Base-by-base conservation (phyloP, 2,888 invertebrate species). In the Drosophila conformis region DNA sequence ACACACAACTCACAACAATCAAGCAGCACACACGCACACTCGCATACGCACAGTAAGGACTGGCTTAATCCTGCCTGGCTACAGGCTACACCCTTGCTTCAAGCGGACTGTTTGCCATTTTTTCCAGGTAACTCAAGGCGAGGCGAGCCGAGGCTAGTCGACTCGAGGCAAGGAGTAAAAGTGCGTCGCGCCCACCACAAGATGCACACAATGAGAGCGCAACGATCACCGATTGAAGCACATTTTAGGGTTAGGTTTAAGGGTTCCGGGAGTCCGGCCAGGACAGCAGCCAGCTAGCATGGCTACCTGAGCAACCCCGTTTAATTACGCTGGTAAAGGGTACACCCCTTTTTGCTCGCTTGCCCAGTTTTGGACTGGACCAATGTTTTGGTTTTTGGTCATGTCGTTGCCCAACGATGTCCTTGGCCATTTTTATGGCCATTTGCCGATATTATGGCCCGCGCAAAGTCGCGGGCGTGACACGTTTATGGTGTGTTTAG, bases 271-370 rank as follows among this genome's bases (percentile, higher is more conserved):
- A 51, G 49, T 25, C 7, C 53, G 4, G 25, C 0, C 48, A 15
- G 13, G 21, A 27, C 11, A 10, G 53, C 27, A 54, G 18, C 18
- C 21, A 46, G 21, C 42, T 13, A 21, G 21, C 13, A 0, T 21
- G 46, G 46, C 52, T 72, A 69, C 66, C 63, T 68, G 70, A 4
- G 27, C 65, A 56, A 56, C 80, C 84, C 82, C 87, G 76, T 85
- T 91, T 91, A 91, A 91, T 91, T 90, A 87, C 78, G 69, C 82
- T 70, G 74, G 87, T 88, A 91, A 91, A 91, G 91, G 89, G 88
- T 88, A 91, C 91, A 91, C 92, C 91, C 87, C 91, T 89, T 91
- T 90, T 82, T 78, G 67, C 42, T 60, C 51, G 38, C 40, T 60
- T 33, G 38, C 8, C 62, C 35, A 13, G 4, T 13, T 18, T 31